Conservation (phyloP, 2,888 invertebrate species). For the Ichneumoninae sp. region DNA sequence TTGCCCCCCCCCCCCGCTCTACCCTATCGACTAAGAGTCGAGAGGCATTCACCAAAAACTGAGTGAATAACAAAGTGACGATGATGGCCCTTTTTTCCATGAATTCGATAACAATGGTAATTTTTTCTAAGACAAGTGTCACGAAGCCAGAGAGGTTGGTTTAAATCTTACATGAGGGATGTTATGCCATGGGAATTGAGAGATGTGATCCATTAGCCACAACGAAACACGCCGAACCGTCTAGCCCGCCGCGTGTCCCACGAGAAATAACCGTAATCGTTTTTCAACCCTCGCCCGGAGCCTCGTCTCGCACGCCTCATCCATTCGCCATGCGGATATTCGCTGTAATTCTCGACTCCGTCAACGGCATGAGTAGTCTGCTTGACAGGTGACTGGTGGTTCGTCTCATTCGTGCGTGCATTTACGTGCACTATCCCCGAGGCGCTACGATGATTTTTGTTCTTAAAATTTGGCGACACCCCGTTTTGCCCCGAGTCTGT, state of each 20-base stretch:
- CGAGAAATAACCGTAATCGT: constrained; percentile 81
- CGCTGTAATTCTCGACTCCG: constrained; percentile 14
- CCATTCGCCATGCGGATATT: constrained; percentile 18
- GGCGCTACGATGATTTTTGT: neutral
- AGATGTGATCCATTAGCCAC: constrained; percentile 80
- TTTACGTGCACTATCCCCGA: neutral
- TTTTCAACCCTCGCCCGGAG: constrained; percentile 71
- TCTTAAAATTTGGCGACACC: neutral
- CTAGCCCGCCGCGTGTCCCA: constrained; percentile 73
- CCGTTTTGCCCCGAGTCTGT: neutral
- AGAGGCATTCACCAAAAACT: neutral
- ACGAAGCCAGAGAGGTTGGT: constrained; percentile 49
- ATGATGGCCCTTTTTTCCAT: neutral
- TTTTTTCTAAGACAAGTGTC: constrained; percentile 8
- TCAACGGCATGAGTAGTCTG: neutral
- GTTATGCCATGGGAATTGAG: constrained; percentile 79
- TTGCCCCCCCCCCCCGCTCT: too few relatives aligned
- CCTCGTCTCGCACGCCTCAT: constrained; percentile 28
- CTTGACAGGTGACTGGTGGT: neutral
- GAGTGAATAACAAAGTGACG: neutral
- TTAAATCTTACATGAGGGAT: constrained; percentile 79
- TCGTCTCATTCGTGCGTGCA: neutral
- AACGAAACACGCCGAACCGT: constrained; percentile 67
- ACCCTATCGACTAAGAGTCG: too few relatives aligned
- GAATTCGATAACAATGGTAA: neutral